A percentile compares a stretch with the other conserved stretches of the same genome.
phyloP scores from a whole-genome alignment of 2,797 vertebrate species.

The Gallinago nigripennis region DNA sequence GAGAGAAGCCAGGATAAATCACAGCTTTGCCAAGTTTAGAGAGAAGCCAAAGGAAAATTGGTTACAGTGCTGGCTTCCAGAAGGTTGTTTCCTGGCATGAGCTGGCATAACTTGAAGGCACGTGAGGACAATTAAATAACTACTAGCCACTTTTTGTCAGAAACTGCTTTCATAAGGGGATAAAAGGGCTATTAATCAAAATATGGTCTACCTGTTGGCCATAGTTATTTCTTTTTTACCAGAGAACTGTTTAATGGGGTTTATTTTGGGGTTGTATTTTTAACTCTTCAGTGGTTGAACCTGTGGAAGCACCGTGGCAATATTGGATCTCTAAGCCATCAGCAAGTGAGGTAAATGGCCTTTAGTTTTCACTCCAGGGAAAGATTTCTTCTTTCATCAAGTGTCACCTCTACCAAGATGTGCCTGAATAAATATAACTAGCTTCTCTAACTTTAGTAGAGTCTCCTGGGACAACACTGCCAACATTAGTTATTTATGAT shows the following conservation, averaged over 20 bases:
- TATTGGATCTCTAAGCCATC: neutral
- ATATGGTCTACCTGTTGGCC: neutral
- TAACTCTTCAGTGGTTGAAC: neutral
- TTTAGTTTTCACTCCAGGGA: conserved; percentile 18
- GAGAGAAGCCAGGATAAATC: neutral
- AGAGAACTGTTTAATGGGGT: neutral
- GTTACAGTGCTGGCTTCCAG: neutral
- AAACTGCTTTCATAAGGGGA: neutral
- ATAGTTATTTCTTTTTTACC: neutral
- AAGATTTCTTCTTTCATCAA: neutral
- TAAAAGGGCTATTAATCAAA: neutral
- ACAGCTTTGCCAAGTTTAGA: neutral
- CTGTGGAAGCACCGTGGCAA: neutral
- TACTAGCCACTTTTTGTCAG: neutral
- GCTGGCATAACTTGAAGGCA: neutral
- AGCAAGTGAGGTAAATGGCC: neutral
- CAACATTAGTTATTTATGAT: conserved; percentile 2
- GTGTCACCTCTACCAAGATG: conserved; percentile 3
- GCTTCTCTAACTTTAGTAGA: neutral
- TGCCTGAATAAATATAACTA: conserved; percentile 8
- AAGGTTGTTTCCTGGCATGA: neutral
- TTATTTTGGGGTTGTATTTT: neutral
- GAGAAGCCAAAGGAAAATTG: neutral
- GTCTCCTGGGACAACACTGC: neutral
- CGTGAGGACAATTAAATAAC: neutral